Percentiles rank a stretch among this genome's conserved stretches.
These are phyloP conservation scores for Alligator sinensis DNA, from an alignment of 2,113 vertebrate genomes.

Conservation along the genomic window DNA sequence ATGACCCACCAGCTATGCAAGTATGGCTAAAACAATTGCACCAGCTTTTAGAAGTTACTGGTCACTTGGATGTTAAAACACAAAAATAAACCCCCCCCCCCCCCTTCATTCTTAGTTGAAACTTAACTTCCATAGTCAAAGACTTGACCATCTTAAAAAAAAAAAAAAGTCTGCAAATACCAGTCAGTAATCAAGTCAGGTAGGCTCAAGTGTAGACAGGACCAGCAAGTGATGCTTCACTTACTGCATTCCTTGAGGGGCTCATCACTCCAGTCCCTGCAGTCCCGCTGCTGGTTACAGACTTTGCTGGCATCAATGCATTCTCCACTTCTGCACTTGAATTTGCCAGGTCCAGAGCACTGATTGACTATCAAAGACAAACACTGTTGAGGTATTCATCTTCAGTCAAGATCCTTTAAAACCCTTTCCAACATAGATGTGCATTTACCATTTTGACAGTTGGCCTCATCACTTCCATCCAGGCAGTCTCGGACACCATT, in stretches of 20 bases:
- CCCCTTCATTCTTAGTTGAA: no score
- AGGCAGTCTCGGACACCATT: constrained; percentile 91
- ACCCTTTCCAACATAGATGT: not conserved
- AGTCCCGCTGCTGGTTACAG: constrained; percentile 93
- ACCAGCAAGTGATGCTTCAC: constrained; percentile 54
- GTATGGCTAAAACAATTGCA: no score
- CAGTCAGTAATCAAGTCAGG: no score
- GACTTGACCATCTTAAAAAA: no score
- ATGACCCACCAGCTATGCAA: no score
- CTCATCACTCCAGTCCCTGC: constrained; percentile 98
- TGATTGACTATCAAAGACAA: constrained; percentile 83
- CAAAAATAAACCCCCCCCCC: no score
- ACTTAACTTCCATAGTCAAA: no score
- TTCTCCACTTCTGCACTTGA: constrained; percentile 95
- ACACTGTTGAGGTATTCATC: not conserved
- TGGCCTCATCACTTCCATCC: constrained; percentile 93
- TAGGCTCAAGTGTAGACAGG: no score
- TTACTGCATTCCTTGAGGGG: constrained; percentile 96
- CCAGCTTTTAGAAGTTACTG: no score
- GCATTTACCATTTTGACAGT: constrained; percentile 88
- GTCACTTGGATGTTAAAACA: no score
- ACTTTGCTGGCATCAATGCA: constrained; percentile 94
- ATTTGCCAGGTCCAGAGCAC: constrained; percentile 92
- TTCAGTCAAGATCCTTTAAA: not conserved
- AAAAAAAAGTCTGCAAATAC: no score